These are phyloP conservation scores for Elmis aenea DNA, from an alignment of 2,888 invertebrate genomes.

Conservation along the genomic window DNA sequence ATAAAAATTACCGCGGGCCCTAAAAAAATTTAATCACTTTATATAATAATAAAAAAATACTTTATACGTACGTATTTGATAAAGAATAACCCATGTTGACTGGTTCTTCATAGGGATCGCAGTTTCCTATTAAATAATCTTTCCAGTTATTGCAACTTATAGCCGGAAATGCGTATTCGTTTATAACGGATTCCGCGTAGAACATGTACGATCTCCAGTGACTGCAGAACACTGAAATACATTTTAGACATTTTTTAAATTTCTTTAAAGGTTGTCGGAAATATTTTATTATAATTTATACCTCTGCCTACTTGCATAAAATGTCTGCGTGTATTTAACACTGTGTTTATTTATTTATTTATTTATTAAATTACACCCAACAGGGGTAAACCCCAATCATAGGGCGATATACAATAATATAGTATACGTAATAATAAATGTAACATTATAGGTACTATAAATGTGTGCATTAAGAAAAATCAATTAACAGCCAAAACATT, in stretches of 20 bases:
- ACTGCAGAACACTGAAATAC: constrained; percentile 56
- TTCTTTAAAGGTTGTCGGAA: background rate
- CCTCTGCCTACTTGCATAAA: too few species aligned
- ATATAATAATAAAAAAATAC: background rate
- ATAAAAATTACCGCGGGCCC: constrained; percentile 53
- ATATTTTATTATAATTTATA: too few species aligned
- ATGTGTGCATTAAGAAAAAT: too few species aligned
- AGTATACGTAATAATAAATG: too few species aligned
- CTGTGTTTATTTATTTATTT: too few species aligned
- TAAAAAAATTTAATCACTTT: constrained; percentile 38
- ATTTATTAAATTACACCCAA: too few species aligned
- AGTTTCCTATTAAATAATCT: constrained; percentile 47
- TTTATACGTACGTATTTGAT: constrained; percentile 3
- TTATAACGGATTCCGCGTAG: constrained; percentile 55
- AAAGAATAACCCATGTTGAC: constrained; percentile 6
- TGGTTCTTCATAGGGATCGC: constrained; percentile 30
- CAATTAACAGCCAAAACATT: too few species aligned
- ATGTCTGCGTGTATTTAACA: too few species aligned
- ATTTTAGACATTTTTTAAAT: constrained; percentile 6
- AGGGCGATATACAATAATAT: too few species aligned
- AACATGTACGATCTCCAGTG: constrained; percentile 60
- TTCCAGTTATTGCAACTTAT: constrained; percentile 50
- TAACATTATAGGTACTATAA: too few species aligned
- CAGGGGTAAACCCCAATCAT: too few species aligned
- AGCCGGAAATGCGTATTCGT: constrained; percentile 49